A percentile compares a stretch with the other conserved stretches of the same genome.
Evolutionary conservation across 2,888 invertebrate genomes (phyloP).

Genomic region (Drosophila ochracea): DNA sequence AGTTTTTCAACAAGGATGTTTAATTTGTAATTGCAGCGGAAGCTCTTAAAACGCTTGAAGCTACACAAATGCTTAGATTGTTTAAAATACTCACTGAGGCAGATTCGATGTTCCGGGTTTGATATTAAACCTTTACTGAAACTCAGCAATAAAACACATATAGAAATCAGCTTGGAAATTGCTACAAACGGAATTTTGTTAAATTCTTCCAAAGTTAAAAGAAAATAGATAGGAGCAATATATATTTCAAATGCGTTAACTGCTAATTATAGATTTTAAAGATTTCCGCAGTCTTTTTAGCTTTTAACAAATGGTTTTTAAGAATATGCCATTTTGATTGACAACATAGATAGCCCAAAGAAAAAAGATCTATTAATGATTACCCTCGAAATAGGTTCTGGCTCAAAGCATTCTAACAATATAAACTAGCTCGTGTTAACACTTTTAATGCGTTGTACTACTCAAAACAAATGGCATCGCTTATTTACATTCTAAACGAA

Average conservation of each 20-base stretch:
- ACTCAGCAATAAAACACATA: background rate
- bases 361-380: background rate
- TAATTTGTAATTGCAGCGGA: slow-evolving; percentile 3
- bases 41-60: background rate
- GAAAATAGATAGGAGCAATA: background rate
- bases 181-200: background rate
- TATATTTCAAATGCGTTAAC: background rate
- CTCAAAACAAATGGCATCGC: background rate
- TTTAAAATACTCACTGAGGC: background rate
- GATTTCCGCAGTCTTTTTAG: background rate
- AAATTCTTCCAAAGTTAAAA: background rate
- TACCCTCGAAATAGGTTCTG: background rate
- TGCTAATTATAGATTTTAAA: background rate
- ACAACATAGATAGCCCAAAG: background rate
- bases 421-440: background rate
- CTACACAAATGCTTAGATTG: background rate
- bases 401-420: background rate
- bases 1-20: background rate
- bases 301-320: background rate
- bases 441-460: background rate
- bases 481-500: background rate
- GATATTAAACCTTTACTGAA: background rate
- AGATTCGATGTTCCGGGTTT: background rate
- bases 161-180: background rate
- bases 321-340: background rate